phyloP scores from a whole-genome alignment of 1,140 invertebrate species.

The Metopolophium dirhodum region DNA sequence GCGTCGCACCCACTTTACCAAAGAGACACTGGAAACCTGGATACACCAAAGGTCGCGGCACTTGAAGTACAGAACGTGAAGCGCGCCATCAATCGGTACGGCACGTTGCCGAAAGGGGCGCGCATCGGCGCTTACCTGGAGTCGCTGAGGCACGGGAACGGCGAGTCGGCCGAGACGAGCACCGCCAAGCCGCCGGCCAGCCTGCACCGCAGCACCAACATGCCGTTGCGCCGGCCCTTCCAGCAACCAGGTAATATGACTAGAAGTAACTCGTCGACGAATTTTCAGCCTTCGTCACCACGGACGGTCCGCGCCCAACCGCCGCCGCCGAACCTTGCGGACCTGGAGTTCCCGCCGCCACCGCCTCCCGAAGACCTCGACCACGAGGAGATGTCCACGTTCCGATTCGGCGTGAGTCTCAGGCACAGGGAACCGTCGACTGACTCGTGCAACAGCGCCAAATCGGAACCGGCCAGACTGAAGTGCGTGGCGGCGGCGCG shows the following conservation, averaged over 20 bases:
- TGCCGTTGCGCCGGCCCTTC: slow-evolving; percentile 63
- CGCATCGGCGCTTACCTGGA: slow-evolving; percentile 95
- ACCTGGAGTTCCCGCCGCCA: slow-evolving; percentile 85
- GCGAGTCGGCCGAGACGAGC: slow-evolving; percentile 57
- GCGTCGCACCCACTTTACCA: slow-evolving; percentile 51
- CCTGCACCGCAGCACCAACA: slow-evolving; percentile 1
- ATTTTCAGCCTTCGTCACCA: slow-evolving; percentile 67
- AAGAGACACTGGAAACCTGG: slow-evolving; percentile 64
- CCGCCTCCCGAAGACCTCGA: slow-evolving; percentile 71
- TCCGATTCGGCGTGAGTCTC: slow-evolving; percentile 75
- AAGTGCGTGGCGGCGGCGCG: neutral
- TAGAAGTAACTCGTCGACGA: slow-evolving; percentile 81
- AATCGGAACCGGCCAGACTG: slow-evolving; percentile 61
- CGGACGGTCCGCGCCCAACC: slow-evolving; percentile 66
- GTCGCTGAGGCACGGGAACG: slow-evolving; percentile 81
- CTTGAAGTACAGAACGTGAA: slow-evolving; percentile 97
- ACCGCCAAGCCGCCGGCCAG: slow-evolving; percentile 63
- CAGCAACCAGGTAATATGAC: slow-evolving; percentile 77
- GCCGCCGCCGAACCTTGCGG: slow-evolving; percentile 73
- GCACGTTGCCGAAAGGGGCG: slow-evolving; percentile 93
- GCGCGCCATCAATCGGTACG: slow-evolving; percentile 94
- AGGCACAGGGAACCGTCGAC: slow-evolving; percentile 72
- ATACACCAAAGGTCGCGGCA: slow-evolving; percentile 75
- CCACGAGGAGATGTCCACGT: slow-evolving; percentile 70
- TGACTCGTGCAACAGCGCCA: slow-evolving; percentile 67